These are phyloP conservation scores for Prionailurus bengalensis DNA, from an alignment of 2,113 vertebrate species.

Conservation along the genomic window DNA sequence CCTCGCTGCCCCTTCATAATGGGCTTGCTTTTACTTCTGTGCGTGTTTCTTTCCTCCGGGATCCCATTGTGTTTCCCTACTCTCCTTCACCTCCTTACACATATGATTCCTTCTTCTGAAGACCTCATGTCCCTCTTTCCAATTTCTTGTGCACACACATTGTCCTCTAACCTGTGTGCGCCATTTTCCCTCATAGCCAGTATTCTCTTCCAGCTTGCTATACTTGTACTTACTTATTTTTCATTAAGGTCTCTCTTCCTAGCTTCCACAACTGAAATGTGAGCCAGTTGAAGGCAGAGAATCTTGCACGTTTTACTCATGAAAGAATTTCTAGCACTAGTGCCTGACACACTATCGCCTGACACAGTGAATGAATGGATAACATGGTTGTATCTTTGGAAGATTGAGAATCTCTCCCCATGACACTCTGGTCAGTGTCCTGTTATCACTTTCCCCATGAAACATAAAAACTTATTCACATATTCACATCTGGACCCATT, in stretches of 20 bases:
- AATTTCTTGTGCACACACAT: background rate
- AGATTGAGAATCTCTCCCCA: background rate
- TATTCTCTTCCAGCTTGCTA: background rate
- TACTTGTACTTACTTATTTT: background rate
- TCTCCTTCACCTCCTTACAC: background rate
- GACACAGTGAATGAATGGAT: background rate
- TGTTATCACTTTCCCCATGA: background rate
- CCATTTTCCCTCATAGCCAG: background rate
- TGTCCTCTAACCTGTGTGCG: background rate
- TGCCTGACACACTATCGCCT: background rate
- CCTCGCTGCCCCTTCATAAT: background rate
- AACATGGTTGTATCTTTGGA: background rate
- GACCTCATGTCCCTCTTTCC: background rate
- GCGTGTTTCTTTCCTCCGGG: background rate
- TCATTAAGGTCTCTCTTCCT: background rate
- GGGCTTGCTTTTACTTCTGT: background rate
- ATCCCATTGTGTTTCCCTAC: fast-evolving
- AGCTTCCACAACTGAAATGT: background rate
- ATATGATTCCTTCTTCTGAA: background rate
- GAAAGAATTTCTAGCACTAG: background rate
- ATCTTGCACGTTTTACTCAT: background rate
- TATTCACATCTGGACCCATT: fast-evolving
- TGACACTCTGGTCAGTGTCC: too few relatives aligned
- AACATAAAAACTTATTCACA: fast-evolving
- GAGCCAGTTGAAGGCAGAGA: background rate